Conservation (phyloP, 2,113 vertebrate genomes). For the Datnioides undecimradiatus region DNA sequence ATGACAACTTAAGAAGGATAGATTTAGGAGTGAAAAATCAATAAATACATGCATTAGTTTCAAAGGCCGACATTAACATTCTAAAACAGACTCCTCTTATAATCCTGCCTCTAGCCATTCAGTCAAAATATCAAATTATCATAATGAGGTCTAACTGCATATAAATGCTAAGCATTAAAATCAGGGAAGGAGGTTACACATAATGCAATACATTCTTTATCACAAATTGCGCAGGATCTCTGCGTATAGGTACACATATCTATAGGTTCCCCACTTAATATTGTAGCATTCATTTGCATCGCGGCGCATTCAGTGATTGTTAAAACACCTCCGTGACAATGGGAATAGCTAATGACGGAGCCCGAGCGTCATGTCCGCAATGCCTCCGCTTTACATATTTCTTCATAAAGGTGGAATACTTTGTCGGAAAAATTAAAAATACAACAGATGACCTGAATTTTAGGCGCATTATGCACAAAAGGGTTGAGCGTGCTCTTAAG, state of each 20-base stretch:
- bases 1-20: constrained; percentile 82
- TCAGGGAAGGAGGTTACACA: constrained; percentile 65
- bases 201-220: constrained; percentile 70
- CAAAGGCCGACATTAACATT: constrained; percentile 84
- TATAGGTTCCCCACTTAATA: constrained; percentile 29
- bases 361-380: neutral
- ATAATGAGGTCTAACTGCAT: constrained; percentile 87
- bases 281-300: constrained; percentile 43
- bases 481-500: constrained; percentile 64
- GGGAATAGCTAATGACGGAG: constrained; percentile 43
- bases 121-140: constrained; percentile 88
- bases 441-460: constrained; percentile 73
- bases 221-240: constrained; percentile 35
- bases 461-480: constrained; percentile 73
- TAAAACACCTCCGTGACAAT: constrained; percentile 19
- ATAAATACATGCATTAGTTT: constrained; percentile 83
- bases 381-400: constrained; percentile 54
- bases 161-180: constrained; percentile 83
- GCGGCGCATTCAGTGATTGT: constrained; percentile 27
- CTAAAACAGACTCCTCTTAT: constrained; percentile 76
- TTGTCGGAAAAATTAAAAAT: constrained; percentile 78
- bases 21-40: constrained; percentile 81
- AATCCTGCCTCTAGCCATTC: constrained; percentile 82
- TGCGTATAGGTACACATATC: constrained; percentile 14
- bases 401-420: constrained; percentile 61